phyloP scores from a whole-genome alignment of 2,113 vertebrate genomes.

The Rhabdomys dilectus region DNA sequence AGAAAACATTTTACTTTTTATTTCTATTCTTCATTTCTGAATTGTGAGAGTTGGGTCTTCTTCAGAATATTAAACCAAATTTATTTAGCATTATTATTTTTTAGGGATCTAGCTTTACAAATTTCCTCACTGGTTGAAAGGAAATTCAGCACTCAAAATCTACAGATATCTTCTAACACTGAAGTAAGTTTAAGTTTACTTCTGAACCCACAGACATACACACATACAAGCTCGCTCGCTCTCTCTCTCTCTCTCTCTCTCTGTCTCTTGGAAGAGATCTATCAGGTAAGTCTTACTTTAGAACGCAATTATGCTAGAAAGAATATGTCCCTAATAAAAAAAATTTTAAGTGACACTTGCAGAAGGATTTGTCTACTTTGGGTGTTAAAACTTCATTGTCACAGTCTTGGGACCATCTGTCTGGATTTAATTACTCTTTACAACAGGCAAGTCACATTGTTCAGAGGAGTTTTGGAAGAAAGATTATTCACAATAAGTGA shows the following conservation, averaged over 20 bases:
- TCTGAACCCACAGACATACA: neutral
- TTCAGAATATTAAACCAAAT: constrained; percentile 61
- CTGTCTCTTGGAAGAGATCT: neutral
- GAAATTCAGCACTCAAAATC: constrained; percentile 31
- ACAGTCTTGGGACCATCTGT: neutral
- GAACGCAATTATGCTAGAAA: neutral
- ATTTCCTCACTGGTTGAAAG: neutral
- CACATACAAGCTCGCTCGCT: too few relatives aligned
- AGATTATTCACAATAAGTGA: neutral
- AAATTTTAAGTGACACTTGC: neutral
- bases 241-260: neutral
- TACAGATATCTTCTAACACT: neutral
- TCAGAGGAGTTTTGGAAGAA: neutral
- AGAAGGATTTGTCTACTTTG: neutral
- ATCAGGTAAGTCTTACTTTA: neutral
- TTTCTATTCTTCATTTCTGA: constrained; percentile 64
- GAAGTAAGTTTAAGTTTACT: neutral
- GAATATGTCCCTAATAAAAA: constrained; percentile 40
- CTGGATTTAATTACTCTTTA: neutral
- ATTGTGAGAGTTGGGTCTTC: constrained; percentile 46
- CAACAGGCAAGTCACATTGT: neutral
- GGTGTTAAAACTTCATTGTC: neutral
- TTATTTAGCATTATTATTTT: constrained; percentile 61
- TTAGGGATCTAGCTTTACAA: neutral
- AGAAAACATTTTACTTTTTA: constrained; percentile 71